Percentiles rank a stretch among this genome's conserved stretches.
These are phyloP conservation scores for Acomys russatus DNA, from an alignment of 2,797 vertebrate species.

Conservation along the genomic window DNA sequence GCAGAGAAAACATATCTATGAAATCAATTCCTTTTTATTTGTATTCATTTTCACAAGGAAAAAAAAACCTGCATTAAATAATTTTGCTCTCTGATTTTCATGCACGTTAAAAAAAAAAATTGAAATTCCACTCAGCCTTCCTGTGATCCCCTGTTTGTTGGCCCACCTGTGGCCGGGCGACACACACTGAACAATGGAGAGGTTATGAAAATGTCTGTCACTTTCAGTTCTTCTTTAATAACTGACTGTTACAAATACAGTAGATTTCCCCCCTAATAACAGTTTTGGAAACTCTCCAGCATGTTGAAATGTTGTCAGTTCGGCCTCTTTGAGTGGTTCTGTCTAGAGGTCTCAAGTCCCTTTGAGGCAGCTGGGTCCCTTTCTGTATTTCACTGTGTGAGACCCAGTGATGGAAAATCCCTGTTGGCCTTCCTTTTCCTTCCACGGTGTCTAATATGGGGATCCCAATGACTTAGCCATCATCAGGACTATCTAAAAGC, in stretches of 20 bases:
- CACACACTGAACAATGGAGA: neutral
- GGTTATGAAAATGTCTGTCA: neutral
- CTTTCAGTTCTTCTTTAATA: conserved; percentile 75
- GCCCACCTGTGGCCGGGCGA: neutral
- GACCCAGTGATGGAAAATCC: neutral
- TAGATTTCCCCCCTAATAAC: conserved; percentile 45
- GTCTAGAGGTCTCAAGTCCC: neutral
- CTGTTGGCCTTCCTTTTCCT: neutral
- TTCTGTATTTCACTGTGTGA: conserved; percentile 19
- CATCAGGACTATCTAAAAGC: neutral
- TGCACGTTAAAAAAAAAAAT: neutral
- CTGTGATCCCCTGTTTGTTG: neutral
- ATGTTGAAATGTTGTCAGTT: conserved; percentile 53
- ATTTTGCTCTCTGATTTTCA: conserved; percentile 36
- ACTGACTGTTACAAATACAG: conserved; percentile 36
- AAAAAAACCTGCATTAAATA: neutral
- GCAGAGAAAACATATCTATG: neutral
- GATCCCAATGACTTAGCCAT: neutral
- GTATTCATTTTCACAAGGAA: neutral
- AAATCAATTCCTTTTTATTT: neutral
- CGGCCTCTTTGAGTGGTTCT: neutral
- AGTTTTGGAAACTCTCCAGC: conserved; percentile 59
- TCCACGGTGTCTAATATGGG: neutral
- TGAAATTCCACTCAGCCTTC: neutral
- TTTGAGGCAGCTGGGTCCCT: neutral